These are phyloP conservation scores for Phainopepla nitens DNA, from an alignment of 2,113 vertebrate species.

Conservation along the genomic window DNA sequence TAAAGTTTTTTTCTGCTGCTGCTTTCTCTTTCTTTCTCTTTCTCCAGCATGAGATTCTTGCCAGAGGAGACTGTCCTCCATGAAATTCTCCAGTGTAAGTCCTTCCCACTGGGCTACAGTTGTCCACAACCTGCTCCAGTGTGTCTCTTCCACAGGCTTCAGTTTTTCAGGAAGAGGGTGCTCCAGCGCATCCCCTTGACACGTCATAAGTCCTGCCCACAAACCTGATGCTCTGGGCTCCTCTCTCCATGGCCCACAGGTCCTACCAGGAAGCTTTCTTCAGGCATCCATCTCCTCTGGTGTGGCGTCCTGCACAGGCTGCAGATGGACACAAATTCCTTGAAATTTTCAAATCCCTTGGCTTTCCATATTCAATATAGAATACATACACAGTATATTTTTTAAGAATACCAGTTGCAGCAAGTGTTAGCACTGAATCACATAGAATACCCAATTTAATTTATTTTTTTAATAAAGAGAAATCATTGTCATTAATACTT, in stretches of 20 bases:
- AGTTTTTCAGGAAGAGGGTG: background rate
- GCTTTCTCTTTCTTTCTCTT: background rate
- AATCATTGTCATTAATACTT: background rate
- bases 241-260: background rate
- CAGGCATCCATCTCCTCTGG: background rate
- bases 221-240: background rate
- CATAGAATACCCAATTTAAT: background rate
- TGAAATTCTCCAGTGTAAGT: background rate
- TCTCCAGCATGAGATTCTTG: background rate
- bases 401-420: background rate
- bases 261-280: background rate
- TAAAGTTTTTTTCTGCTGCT: background rate
- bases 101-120: background rate
- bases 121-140: background rate
- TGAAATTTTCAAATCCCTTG: background rate
- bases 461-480: background rate
- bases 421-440: background rate
- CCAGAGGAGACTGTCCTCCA: background rate
- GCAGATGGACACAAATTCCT: background rate
- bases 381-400: background rate
- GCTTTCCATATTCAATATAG: background rate
- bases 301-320: background rate
- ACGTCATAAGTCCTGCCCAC: background rate
- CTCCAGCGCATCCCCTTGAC: rapidly evolving
- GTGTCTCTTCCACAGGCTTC: background rate